These are phyloP conservation scores for Ctenoplectra terminalis DNA, from an alignment of 1,140 invertebrate species.

Conservation along the genomic window DNA sequence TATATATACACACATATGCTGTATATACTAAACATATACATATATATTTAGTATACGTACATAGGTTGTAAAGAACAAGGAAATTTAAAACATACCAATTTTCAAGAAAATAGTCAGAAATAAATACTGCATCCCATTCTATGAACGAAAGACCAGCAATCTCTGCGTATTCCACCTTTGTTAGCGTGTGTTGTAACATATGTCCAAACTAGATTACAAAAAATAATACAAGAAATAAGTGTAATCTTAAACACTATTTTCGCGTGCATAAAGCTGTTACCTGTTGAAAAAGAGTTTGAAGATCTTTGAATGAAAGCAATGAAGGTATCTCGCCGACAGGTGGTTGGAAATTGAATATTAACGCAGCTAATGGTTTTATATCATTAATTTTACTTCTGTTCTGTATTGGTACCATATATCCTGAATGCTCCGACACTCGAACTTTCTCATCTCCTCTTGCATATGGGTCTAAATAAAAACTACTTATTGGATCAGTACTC, in stretches of 20 bases:
- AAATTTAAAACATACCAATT: conserved; percentile 85
- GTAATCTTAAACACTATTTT: background rate
- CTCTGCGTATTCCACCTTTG: conserved; percentile 91
- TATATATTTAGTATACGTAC: too few relatives aligned
- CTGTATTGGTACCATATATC: conserved; percentile 88
- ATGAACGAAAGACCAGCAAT: conserved; percentile 92
- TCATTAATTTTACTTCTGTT: conserved; percentile 86
- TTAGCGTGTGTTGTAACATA: conserved; percentile 91
- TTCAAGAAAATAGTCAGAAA: conserved; percentile 91
- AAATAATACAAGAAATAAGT: background rate
- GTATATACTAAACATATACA: too few relatives aligned
- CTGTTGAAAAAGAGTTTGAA: conserved; percentile 90
- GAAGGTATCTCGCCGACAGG: conserved; percentile 86
- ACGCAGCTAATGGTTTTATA: conserved; percentile 88
- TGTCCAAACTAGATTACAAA: conserved; percentile 88
- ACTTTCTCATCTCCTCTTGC: conserved; percentile 86
- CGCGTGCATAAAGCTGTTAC: conserved; percentile 75
- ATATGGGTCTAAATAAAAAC: conserved; percentile 94
- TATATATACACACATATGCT: background rate
- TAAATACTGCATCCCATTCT: conserved; percentile 94
- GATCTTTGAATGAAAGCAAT: conserved; percentile 89
- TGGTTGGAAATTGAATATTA: conserved; percentile 92
- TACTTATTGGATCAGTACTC: conserved; percentile 86
- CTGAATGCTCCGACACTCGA: conserved; percentile 84
- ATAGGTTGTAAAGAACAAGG: background rate